Base-by-base conservation (phyloP, 2,113 vertebrate genomes). In the Syrrhaptes paradoxus region DNA sequence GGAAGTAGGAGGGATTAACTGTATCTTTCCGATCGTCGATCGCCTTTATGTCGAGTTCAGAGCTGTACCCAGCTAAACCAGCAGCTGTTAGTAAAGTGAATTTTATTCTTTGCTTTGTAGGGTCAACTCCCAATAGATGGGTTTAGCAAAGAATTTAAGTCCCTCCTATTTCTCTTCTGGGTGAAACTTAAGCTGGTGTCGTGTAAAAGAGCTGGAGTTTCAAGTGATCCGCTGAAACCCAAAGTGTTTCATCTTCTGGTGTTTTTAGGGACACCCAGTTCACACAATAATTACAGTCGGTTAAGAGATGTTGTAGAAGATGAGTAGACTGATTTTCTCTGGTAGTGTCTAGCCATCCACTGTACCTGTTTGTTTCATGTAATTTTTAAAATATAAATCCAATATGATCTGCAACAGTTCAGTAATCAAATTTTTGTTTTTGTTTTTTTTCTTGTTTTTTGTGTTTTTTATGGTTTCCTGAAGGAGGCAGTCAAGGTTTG, bases 401-500 rank as follows among this genome's bases (percentile, higher is more conserved):
- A 43, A 12, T 74, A 63, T 91, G 62, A 73, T 77, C 66, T 96
- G 88, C 46, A 94, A 96, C 95, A 87, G 76, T 95, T 89, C 88
- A 96, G 55, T 97, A 97, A 97, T 96, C 84, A 95, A 82, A 8
- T 85, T 93, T 97, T 45, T 98, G 87, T 92, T 74, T 38, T 92
- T 61, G 75, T 96, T 74, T 91, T 95, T 90, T 58, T 96, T 58
- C 88, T 57, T 97, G 49, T 75, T 96, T 97, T 94, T 96, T 17
- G 49, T 95, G 76, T 85, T 82, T 97, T 95, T 98, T 97, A 97
- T 98, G 97, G 85, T 98, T 97, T 97, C 98, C 98, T 93, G 97
- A 98, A 99, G 99, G 99, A 98, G 94, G 98, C 98, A 48, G 98
- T 99, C 94, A 99, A 99, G 99, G 99, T 99, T 99, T 99, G 99